These are phyloP conservation scores for Rhinichthys klamathensis DNA, from an alignment of 2,113 vertebrate genomes.

Conservation along the genomic window DNA sequence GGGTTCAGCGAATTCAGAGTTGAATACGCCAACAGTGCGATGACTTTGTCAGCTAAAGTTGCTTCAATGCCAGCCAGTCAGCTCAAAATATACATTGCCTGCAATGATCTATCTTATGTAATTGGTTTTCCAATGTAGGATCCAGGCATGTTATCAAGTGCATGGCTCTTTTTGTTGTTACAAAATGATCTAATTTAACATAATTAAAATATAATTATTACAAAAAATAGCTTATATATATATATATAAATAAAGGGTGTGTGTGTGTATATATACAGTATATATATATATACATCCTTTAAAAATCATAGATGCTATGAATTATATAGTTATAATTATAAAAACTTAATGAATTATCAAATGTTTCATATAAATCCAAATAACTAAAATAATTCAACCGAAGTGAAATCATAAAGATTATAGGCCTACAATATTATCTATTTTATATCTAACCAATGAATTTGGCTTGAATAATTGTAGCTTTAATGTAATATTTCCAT, in stretches of 20 bases:
- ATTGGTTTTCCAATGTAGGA: neutral
- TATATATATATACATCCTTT: neutral
- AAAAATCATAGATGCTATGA: neutral
- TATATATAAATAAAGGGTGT: no score
- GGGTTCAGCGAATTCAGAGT: conserved; percentile 24
- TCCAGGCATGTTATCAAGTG: neutral
- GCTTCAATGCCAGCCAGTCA: neutral
- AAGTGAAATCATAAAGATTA: neutral
- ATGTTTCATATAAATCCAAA: neutral
- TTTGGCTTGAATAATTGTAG: neutral
- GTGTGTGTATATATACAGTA: no score
- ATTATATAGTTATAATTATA: neutral
- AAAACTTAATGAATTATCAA: neutral
- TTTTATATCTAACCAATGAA: neutral
- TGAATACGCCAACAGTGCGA: neutral
- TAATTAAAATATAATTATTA: neutral
- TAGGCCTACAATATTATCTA: neutral
- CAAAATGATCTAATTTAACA: neutral
- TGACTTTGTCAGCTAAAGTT: conserved; percentile 12
- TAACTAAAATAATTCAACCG: neutral
- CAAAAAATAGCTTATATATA: neutral
- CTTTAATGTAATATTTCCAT: neutral
- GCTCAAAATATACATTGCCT: neutral
- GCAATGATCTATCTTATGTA: neutral
- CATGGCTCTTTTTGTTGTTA: neutral